Conservation (phyloP, 2,797 vertebrate genomes). For the Borostomias antarcticus region DNA sequence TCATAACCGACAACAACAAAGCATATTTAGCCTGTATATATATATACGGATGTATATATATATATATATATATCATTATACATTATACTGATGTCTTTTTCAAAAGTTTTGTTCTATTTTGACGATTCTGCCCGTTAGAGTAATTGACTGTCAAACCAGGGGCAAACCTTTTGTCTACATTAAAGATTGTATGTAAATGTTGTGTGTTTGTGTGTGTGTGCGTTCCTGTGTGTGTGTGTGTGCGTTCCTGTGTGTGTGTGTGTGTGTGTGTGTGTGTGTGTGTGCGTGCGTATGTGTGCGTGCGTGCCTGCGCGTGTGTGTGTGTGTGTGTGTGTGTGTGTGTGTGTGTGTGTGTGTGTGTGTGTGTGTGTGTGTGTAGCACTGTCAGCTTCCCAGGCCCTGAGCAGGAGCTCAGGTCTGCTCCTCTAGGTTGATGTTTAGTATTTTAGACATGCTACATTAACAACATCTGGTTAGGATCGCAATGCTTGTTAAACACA, state of each 20-base stretch:
- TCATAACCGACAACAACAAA: constrained; percentile 79
- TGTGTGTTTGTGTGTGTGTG: too few relatives aligned
- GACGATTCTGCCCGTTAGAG: constrained; percentile 69
- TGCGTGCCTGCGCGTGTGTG: constrained; percentile 36
- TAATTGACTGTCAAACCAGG: constrained; percentile 73
- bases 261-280: constrained; percentile 26
- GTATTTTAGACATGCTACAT: constrained; percentile 88
- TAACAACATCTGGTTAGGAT: constrained; percentile 89
- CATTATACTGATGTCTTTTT: constrained; percentile 68
- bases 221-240: too few relatives aligned
- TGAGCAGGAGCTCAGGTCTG: constrained; percentile 73
- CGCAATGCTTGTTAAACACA: constrained; percentile 87
- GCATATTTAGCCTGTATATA: constrained; percentile 68
- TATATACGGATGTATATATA: too few relatives aligned
- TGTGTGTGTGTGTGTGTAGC: constrained; percentile 36
- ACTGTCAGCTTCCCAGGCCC: constrained; percentile 72
- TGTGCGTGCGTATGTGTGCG: constrained; percentile 35
- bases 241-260: constrained; percentile 17
- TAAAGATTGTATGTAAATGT: too few relatives aligned
- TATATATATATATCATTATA: too few relatives aligned
- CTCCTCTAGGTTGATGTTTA: constrained; percentile 82
- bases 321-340: constrained; percentile 32
- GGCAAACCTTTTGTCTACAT: constrained; percentile 64
- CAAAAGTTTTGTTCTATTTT: constrained; percentile 69
- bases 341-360: constrained; percentile 47